A percentile compares a stretch with the other conserved stretches of the same genome.
Evolutionary conservation across 2,113 vertebrate genomes (phyloP).

Genomic region (Chauna torquata): DNA sequence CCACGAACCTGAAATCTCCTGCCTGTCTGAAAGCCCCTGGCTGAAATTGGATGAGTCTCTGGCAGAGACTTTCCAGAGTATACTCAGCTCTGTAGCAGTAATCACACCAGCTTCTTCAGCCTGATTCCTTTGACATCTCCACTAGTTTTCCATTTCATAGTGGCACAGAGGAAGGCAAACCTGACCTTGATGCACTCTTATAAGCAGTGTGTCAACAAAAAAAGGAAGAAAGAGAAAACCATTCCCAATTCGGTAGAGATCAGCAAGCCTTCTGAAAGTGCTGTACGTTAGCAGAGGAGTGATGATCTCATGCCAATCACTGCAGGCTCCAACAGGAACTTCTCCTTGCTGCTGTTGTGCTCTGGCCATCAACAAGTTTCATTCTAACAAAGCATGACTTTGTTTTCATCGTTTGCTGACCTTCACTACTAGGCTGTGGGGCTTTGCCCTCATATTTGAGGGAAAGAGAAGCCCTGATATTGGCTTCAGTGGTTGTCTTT

Average conservation of each 20-base stretch:
- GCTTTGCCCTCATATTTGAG: background rate
- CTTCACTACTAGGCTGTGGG: background rate
- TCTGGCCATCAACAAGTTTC: background rate
- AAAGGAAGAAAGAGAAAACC: background rate
- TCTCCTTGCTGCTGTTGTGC: background rate
- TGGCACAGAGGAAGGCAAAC: background rate
- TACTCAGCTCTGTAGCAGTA: background rate
- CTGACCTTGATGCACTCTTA: background rate
- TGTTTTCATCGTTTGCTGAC: background rate
- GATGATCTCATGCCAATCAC: background rate
- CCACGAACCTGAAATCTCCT: background rate
- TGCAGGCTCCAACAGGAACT: background rate
- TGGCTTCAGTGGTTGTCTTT: slow-evolving; percentile 11
- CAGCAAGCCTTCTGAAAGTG: background rate
- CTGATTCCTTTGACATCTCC: background rate
- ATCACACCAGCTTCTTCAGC: background rate
- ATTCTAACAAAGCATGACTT: background rate
- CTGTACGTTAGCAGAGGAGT: background rate
- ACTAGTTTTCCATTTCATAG: background rate
- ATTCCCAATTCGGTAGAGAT: background rate
- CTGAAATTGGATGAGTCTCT: background rate
- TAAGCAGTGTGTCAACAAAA: background rate
- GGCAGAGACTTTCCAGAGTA: background rate
- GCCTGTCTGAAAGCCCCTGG: background rate
- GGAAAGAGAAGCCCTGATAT: background rate